Evolutionary conservation across 2,888 invertebrate genomes (phyloP).

Genomic region (Metellina segmentata): DNA sequence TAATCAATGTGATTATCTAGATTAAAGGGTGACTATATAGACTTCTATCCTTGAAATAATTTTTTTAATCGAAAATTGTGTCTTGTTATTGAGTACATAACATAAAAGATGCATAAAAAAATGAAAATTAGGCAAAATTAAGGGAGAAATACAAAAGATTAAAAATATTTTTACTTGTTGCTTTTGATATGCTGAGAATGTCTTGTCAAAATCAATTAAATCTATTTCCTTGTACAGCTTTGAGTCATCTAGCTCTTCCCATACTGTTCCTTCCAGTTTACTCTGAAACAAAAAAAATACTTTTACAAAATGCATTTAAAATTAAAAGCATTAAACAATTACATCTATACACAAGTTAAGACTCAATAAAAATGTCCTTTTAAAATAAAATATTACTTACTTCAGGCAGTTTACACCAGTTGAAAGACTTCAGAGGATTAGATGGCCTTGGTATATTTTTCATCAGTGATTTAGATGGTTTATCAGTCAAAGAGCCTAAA

Average conservation of each 20-base stretch:
- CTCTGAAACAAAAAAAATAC: conserved; percentile 81
- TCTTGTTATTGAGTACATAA: too few relatives aligned
- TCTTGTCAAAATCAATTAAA: conserved; percentile 93
- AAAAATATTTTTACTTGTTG: conserved; percentile 71
- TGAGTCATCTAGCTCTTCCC: conserved; percentile 96
- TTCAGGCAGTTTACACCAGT: conserved; percentile 97
- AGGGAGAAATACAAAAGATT: background rate
- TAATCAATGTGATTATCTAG: too few relatives aligned
- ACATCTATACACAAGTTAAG: background rate
- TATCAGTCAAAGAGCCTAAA: conserved; percentile 72
- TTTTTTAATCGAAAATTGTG: too few relatives aligned
- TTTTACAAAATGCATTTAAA: background rate
- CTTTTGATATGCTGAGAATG: conserved; percentile 90
- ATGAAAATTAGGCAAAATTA: too few relatives aligned
- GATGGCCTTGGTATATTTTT: conserved; percentile 96
- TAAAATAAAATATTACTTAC: conserved; percentile 78
- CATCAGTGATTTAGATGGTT: conserved; percentile 71
- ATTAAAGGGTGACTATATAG: too few relatives aligned
- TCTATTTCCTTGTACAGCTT: conserved; percentile 95
- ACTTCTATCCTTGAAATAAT: too few relatives aligned
- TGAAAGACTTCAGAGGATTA: conserved; percentile 96
- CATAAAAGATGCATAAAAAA: too few relatives aligned
- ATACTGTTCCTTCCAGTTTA: conserved; percentile 95
- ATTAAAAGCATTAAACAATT: background rate
- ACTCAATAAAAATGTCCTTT: background rate